Percentiles rank a stretch among this genome's conserved stretches.
Conservation (phyloP, 2,113 vertebrate genomes). For the human region GRCh38 chr3:50840501-50841000, state of each 20-base stretch:
- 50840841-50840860: constrained; percentile 17
- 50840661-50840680: neutral
- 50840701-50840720: neutral
- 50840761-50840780: constrained; percentile 1
- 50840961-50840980: neutral
- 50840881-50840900: neutral
- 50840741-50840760: neutral
- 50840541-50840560: neutral
- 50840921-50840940: neutral
- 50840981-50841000: neutral
- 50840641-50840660: neutral
- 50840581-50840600: neutral
- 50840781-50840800: constrained; percentile 35
- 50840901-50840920: neutral
- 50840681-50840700: neutral
- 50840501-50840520: neutral
- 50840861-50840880: neutral
- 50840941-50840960: neutral
- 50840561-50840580: neutral
- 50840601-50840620: neutral
- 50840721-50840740: neutral
- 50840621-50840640: neutral
- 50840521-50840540: neutral
- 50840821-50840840: neutral
- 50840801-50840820: neutral